phyloP scores from a whole-genome alignment of 2,797 vertebrate species.

The Xenentodon cancila region DNA sequence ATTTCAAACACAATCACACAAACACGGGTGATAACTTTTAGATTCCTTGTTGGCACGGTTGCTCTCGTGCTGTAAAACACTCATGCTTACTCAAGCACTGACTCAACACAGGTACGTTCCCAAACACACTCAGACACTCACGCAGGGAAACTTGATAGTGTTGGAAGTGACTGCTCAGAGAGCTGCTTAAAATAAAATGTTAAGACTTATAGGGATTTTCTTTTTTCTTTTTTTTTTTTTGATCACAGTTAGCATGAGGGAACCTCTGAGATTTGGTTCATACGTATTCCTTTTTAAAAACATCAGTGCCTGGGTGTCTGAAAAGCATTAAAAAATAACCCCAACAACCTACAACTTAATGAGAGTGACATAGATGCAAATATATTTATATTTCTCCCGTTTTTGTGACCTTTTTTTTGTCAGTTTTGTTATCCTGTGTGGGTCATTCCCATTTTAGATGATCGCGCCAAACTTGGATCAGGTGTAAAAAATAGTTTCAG shows the following conservation, averaged over 20 bases:
- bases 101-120: conserved; percentile 12
- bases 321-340: no score
- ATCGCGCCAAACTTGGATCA: conserved; percentile 23
- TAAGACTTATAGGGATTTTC: no score
- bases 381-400: no score
- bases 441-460: no score
- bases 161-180: not conserved
- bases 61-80: conserved; percentile 13
- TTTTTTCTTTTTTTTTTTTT: no score
- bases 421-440: no score
- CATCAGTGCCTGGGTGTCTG: no score
- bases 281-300: conserved; percentile 26
- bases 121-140: conserved; percentile 21
- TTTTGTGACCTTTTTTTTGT: no score
- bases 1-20: conserved; percentile 14
- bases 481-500: conserved; percentile 26
- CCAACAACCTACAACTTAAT: no score
- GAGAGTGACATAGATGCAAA: no score
- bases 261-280: conserved; percentile 25
- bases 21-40: conserved; percentile 34
- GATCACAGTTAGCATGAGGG: conserved; percentile 52
- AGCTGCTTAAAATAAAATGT: not conserved
- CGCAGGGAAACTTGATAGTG: not conserved
- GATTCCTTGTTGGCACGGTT: conserved; percentile 20
- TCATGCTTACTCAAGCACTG: conserved; percentile 20